Evolutionary conservation across 2,888 invertebrate species (phyloP), one percentile per base, ranked within the genome.

Genomic region (Tetragonula carbonaria): DNA sequence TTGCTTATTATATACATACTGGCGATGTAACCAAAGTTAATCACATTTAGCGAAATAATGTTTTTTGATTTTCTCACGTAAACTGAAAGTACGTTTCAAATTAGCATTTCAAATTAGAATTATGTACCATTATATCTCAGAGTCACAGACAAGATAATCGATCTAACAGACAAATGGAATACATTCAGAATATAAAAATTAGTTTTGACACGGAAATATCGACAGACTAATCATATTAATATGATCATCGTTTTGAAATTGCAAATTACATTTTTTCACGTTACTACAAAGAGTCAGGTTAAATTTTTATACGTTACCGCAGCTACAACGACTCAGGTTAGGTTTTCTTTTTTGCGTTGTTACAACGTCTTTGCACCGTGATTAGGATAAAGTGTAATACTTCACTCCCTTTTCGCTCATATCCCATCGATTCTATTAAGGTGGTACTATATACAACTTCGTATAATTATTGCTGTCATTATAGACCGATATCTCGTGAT

Each of bases 401-500:
- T 23, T 67, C 45, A 67, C 53, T 33, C 33, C 21, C 55, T 33
- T 55, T 53, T 21, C 28, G 28, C 18, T 73, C 59, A 62, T 23
- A 50, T 18, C 28, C 28, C 6, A 50, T 5, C 73, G 45, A 62
- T 73, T 73, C 59, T 62, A 62, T 73, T 62, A 73, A 73, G 13
- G 73, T 53, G 4, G 33, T 18, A 33, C 33, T 4, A 23, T 38
- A 63, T 18, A 18, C 38, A 23, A 74, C 33, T 18, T 23, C 21
- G 28, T 57, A 28, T 21, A 75, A 67, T 75, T 75, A 53, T 67
- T 74, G 66, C 66, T 74, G 55, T 51, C 53, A 63, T 74, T 55
- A 67, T 66, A 45, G 8, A 67, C 67, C 55, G 50, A 75, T 67
- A 75, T 28, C 66, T 28, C 38, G 62, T 18, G 45, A 57, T 55